A percentile compares a stretch with the other conserved stretches of the same genome.
Evolutionary conservation across 1,140 invertebrate species (phyloP).

Genomic region (Drosophila mojavensis): DNA sequence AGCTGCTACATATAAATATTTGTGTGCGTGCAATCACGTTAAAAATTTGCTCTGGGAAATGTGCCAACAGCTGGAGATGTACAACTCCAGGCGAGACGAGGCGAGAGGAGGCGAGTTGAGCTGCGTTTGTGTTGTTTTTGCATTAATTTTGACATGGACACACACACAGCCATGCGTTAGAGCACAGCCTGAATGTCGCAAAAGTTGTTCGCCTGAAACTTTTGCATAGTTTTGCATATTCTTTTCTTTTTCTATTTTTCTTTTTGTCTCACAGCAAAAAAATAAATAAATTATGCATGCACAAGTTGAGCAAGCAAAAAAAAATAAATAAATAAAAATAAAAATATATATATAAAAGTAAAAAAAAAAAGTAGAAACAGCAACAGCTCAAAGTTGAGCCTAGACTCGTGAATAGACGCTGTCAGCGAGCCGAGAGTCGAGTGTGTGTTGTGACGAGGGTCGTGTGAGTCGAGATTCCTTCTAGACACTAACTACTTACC

Average conservation of each 20-base stretch:
- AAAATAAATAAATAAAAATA: conserved; percentile 34
- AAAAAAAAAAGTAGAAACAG: conserved; percentile 1
- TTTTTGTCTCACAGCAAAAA: conserved; percentile 49
- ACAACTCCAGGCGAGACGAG: conserved; percentile 18
- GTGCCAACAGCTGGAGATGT: conserved; percentile 72
- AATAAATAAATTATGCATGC: conserved; percentile 82
- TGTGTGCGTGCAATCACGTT: conserved; percentile 66
- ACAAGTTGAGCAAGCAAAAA: conserved; percentile 57
- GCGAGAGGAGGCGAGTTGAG: conserved; percentile 6
- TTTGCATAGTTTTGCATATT: conserved; percentile 80
- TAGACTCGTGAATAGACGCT: conserved; percentile 33
- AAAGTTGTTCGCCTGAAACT: conserved; percentile 55
- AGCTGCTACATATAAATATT: conserved; percentile 16
- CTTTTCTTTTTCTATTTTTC: conserved; percentile 3
- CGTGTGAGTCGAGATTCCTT: neutral
- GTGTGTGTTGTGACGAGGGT: neutral
- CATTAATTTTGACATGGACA: conserved; percentile 9
- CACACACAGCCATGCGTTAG: conserved; percentile 18
- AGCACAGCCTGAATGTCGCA: conserved; percentile 20
- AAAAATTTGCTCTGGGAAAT: conserved; percentile 67
- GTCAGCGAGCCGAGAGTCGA: conserved; percentile 12
- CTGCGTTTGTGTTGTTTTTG: conserved; percentile 20
- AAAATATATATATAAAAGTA: neutral
- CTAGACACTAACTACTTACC: conserved; percentile 84
- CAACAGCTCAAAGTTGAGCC: conserved; percentile 18